Evolutionary conservation across 2,113 vertebrate genomes (phyloP), one percentile per base, ranked within the genome.

Genomic region (Pandion haliaetus): DNA sequence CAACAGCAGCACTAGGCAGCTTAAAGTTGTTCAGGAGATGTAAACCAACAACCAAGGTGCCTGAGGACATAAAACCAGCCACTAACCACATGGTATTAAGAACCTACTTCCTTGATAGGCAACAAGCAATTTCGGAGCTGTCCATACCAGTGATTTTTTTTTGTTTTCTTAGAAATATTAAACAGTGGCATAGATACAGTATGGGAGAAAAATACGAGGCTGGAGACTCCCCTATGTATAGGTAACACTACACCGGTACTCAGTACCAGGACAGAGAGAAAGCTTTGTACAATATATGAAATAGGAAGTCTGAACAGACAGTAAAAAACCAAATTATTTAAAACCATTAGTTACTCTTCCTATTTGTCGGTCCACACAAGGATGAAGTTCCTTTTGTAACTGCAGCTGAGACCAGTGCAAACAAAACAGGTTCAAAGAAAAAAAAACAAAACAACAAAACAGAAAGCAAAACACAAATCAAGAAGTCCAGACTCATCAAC

Each of bases 21-120:
- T 67, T 57, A 47, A 47, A 44, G 62, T 8, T 4, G 0, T 14
- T 52, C 80, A 88, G 82, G 38, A 70, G 67, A 82, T 55, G 82
- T 70, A 95, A 82, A 95, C 40, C 77, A 84, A 19, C 1, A 82
- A 95, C 36, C 73, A 84, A 19, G 1, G 0, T 4, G 86, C 77
- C 74, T 31, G 66, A 62, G 81, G 93, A 84, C 54, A 93, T 14
- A 93, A 91, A 91, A 12, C 72, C 72, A 93, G 81, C 62, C 70
- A 55, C 70, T n/a, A 82, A 65, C 52, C 57, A 82, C 54, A 10
- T 0, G 58, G 81, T 6, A 26, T 36, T 85, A 40, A 29, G 49
- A 74, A 77, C 1, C 1, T 16, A 36, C 19, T 91, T 93, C 81
- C 58, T 69, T 73, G 66, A 66, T 3, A 88, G 69, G 83, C 59